Conservation (phyloP, 2,113 vertebrate genomes). For the Gnathonemus echidnorhynchus region DNA sequence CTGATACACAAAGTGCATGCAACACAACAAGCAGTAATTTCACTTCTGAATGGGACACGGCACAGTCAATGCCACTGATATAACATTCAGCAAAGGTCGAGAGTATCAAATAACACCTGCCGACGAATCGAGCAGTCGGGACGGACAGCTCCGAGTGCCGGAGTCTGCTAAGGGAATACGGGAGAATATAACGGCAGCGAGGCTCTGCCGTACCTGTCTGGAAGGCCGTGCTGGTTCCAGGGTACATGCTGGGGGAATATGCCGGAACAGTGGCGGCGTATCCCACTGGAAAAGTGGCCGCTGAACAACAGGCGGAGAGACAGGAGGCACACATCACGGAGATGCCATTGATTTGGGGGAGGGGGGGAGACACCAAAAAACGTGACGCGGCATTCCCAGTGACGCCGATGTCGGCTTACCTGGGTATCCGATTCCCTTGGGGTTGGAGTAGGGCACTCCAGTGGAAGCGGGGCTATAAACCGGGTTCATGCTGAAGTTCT, state of each 20-base stretch:
- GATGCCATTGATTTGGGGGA: not conserved
- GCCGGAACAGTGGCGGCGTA: constrained; percentile 86
- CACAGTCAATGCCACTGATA: not conserved
- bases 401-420: constrained; percentile 57
- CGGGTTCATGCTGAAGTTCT: constrained; percentile 83
- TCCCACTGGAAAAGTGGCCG: constrained; percentile 89
- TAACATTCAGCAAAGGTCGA: not conserved
- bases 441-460: constrained; percentile 94
- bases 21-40: not conserved
- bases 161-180: not conserved
- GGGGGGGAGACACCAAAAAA: not conserved
- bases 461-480: constrained; percentile 93
- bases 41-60: no score
- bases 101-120: not conserved
- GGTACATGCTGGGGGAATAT: constrained; percentile 83
- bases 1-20: not conserved
- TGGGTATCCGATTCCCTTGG: constrained; percentile 94
- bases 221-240: constrained; percentile 86
- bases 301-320: not conserved
- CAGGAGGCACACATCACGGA: not conserved
- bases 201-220: constrained; percentile 65
- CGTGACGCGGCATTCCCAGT: not conserved
- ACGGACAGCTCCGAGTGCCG: no score
- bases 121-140: not conserved
- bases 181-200: not conserved